Conservation (phyloP, 1,140 invertebrate genomes). For the Babylonia areolata region DNA sequence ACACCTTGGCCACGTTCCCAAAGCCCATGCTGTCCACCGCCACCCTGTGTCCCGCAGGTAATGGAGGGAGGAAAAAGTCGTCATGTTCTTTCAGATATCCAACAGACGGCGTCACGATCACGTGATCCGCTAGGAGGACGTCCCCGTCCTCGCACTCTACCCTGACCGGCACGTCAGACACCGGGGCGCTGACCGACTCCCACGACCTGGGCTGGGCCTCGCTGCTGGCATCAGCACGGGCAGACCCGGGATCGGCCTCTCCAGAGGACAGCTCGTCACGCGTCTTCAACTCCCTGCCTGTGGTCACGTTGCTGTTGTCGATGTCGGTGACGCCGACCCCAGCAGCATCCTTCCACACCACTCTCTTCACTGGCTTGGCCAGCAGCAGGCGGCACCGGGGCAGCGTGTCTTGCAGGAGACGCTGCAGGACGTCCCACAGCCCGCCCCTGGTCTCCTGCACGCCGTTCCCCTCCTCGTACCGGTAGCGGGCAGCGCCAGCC, state of each 20-base stretch:
- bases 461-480: conserved; percentile 17
- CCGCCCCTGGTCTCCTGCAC: conserved; percentile 11
- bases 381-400: background rate
- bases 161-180: background rate
- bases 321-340: background rate
- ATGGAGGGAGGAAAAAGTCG: background rate
- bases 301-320: conserved; percentile 1
- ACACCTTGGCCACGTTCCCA: conserved; percentile 23
- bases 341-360: background rate
- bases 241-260: no score
- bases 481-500: background rate
- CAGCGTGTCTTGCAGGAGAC: background rate
- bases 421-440: background rate
- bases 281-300: no score
- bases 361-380: background rate
- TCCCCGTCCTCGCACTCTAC: conserved; percentile 18
- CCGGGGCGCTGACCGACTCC: background rate
- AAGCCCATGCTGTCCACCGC: background rate
- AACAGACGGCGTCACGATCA: conserved; percentile 15
- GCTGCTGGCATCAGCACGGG: no score
- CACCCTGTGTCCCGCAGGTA: background rate
- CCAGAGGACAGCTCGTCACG: no score
- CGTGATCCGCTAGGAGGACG: background rate
- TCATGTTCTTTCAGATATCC: background rate
- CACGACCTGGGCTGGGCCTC: background rate